Evolutionary conservation across 2,888 invertebrate species (phyloP), one percentile per base, ranked within the genome.

Genomic region (Chrysolina haemoptera): DNA sequence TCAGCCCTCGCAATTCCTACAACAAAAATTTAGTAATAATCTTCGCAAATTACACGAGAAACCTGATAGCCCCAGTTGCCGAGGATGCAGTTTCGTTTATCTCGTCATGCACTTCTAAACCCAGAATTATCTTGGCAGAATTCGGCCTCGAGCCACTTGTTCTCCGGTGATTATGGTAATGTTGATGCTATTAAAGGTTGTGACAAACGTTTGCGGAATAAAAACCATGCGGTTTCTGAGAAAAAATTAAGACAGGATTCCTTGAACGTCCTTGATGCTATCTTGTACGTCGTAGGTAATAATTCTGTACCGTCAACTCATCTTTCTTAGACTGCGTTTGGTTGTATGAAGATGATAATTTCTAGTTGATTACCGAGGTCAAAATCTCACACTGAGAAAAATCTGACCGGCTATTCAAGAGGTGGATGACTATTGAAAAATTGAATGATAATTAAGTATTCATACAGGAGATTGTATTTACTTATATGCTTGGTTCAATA

Each of bases 111-210:
- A 66, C 50, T 66, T 43, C 41, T 18, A 67, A 53, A 40, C 40
- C 67, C 18, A 67, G 67, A 53, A 67, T 67, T 55, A 67, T 67
- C 67, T 41, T 18, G 67, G 35, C 53, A 67, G 67, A 67, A 53
- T 67, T 67, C 40, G 40, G 67, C 67, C 67, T 41, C 40, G 16
- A 53, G 67, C 50, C 55, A 35, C 53, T 41, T 53, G n/a, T 50
- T 48, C 53, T 55, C 41, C n/a, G 53, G 43, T 67, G 50, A 67
- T 67, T 53, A 53, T 67, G 53, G 53, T 67, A 53, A 53, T 59
- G 59, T 67, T 66, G 66, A 11, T 53, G 50, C 66, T 18, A 35
- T 67, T 55, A 35, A 53, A 67, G 67, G 53, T 67, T 67, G 67
- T 67, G 53, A 67, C 67, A 67, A 53, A 53, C 67, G 67, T 67